Evolutionary conservation across 2,797 vertebrate species (phyloP), one percentile per base, ranked within the genome.

Genomic region (Notolepis coatsorum): DNA sequence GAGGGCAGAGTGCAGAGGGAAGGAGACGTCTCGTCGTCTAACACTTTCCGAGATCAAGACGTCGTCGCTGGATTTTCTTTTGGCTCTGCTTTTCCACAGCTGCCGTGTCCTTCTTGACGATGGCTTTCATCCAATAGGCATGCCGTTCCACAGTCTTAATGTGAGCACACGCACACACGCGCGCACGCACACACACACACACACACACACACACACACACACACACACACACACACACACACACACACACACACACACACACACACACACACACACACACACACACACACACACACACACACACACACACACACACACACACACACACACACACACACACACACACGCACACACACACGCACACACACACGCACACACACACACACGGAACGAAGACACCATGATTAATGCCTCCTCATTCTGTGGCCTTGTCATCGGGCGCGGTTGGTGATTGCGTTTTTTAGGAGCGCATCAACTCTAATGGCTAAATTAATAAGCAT

Each of bases 401-500:
- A 31, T 63, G 60, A 63, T 57, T 51, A 51, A 63, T 43, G 7
- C 13, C 31, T 42, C 55, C 37, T 27, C 25, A 52, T 42, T 54
- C 48, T 54, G 62, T 18, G 1, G 8, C 25, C 1, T 18, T 55
- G 60, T 64, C 23, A 3, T 27, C 39, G 31, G 54, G 55, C 55
- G 49, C 64, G 3, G 52, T n/a, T 48, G 25, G 56, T 68, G 62
- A 72, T 75, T 63, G 57, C 30, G n/a, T 54, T 47, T 48, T 59
- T 80, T 69, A 45, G 17, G 48, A 47, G 70, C 59, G 61, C 50
- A 61, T 68, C 71, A 66, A 71, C 74, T 72, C 71, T 73, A 66
- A 80, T 41, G 46, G 55, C 63, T 75, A 72, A 79, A 80, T 81
- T 71, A 75, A 81, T 73, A 71, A 66, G 57, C 58, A 79, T 73